Evolutionary conservation across 2,888 invertebrate species (phyloP).

Genomic region (Lydus trimaculatus): DNA sequence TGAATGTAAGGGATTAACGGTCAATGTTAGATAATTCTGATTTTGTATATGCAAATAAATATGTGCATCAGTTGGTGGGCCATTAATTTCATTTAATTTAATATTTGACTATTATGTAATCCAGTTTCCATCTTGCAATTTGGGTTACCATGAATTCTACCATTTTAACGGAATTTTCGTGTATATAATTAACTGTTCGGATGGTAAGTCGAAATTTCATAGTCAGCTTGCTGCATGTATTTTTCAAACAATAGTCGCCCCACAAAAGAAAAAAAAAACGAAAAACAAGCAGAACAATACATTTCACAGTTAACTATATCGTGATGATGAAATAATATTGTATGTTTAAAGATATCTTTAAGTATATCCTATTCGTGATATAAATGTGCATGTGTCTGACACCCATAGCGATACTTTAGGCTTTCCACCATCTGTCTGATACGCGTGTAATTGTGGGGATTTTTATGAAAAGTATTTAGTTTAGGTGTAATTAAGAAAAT

Average conservation of each 20-base stretch:
- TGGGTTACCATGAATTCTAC: slow-evolving; percentile 18
- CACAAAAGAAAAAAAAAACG: slow-evolving; percentile 4
- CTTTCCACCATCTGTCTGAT: slow-evolving; percentile 52
- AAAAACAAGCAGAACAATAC: slow-evolving; percentile 14
- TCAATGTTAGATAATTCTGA: background rate
- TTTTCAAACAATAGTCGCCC: slow-evolving; percentile 28
- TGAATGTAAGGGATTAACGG: slow-evolving; percentile 3
- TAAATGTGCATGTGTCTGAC: slow-evolving; percentile 45
- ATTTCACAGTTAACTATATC: slow-evolving; percentile 28
- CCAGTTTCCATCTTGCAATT: slow-evolving; percentile 20
- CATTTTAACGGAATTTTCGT: slow-evolving; percentile 33
- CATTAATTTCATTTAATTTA: slow-evolving; percentile 8
- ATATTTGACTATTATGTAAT: slow-evolving; percentile 15
- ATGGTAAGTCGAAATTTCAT: slow-evolving; percentile 15
- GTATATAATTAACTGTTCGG: slow-evolving; percentile 34
- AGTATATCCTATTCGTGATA: slow-evolving; percentile 39
- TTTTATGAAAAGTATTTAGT: slow-evolving; percentile 51
- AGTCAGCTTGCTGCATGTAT: slow-evolving; percentile 13
- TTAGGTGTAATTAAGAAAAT: slow-evolving; percentile 53
- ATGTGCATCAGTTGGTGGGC: background rate
- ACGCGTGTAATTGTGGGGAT: slow-evolving; percentile 50
- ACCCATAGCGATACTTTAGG: slow-evolving; percentile 53
- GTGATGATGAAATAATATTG: slow-evolving; percentile 37
- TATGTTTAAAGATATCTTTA: slow-evolving; percentile 31
- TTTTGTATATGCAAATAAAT: background rate